Evolutionary conservation across 2,888 invertebrate genomes (phyloP).

Genomic region (Dysmachus trigonus): DNA sequence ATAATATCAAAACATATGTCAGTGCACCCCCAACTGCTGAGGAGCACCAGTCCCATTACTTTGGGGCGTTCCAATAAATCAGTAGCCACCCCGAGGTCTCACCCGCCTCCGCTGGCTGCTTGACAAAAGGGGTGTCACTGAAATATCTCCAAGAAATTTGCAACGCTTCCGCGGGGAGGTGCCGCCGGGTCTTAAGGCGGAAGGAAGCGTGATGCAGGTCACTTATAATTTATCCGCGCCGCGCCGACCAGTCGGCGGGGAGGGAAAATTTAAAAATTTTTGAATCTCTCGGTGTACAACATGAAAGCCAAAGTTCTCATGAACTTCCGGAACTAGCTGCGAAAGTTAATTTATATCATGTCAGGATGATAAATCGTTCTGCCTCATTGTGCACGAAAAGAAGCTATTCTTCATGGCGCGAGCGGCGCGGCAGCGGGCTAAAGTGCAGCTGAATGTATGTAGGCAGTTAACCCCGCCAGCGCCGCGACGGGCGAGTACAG

Average conservation of each 20-base stretch:
- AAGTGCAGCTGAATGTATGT: slow-evolving; percentile 15
- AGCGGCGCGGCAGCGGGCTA: no score
- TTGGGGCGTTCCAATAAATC: background rate
- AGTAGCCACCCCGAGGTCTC: background rate
- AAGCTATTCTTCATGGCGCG: slow-evolving; percentile 5
- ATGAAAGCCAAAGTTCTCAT: slow-evolving; percentile 36
- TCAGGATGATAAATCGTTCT: slow-evolving; percentile 41
- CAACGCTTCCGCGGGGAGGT: background rate
- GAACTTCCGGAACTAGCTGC: slow-evolving; percentile 33
- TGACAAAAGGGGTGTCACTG: slow-evolving; percentile 18
- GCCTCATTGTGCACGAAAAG: slow-evolving; percentile 40
- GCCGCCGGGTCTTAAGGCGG: background rate
- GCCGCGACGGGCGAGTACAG: no score
- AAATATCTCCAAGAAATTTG: slow-evolving; percentile 17
- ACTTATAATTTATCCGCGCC: background rate
- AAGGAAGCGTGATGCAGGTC: background rate
- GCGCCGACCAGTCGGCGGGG: background rate
- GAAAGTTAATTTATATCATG: slow-evolving; percentile 40
- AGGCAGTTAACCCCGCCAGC: background rate
- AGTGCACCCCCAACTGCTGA: background rate
- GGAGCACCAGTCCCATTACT: background rate
- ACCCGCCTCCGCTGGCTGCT: background rate
- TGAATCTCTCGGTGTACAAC: slow-evolving; percentile 31
- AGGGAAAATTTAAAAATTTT: slow-evolving; percentile 18
- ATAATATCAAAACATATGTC: background rate